Percentiles rank a stretch among this genome's conserved stretches.
Conservation (phyloP, 2,888 invertebrate species). For the Drosophila setosimentum region DNA sequence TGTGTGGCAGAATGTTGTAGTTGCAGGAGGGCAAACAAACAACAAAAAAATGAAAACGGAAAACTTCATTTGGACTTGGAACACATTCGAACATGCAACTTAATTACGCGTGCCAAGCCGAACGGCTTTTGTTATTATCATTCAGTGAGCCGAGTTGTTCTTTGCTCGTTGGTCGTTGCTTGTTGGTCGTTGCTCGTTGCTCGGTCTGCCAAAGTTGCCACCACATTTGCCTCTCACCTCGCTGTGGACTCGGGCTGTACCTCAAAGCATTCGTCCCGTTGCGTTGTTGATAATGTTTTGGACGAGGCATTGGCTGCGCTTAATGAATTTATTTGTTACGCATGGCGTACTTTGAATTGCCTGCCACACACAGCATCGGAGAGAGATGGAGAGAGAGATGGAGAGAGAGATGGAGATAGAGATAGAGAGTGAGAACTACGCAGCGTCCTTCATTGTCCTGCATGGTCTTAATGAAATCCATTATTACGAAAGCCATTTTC, state of each 20-base stretch:
- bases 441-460: constrained; percentile 69
- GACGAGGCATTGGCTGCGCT: constrained; percentile 78
- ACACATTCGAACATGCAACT: constrained; percentile 76
- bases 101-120: constrained; percentile 79
- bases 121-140: constrained; percentile 80
- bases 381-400: neutral
- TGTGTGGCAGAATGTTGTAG: neutral
- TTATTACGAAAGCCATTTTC: constrained; percentile 79
- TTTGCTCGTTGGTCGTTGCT: neutral
- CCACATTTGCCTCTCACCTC: constrained; percentile 7
- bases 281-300: constrained; percentile 75
- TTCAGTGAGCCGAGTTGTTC: constrained; percentile 64
- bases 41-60: neutral
- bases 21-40: neutral
- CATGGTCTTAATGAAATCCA: constrained; percentile 80
- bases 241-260: neutral
- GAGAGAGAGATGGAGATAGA: neutral
- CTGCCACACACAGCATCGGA: constrained; percentile 54
- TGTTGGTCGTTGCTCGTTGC: constrained; percentile 19
- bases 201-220: neutral
- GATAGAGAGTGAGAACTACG: constrained; percentile 1
- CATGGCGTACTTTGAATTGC: constrained; percentile 81
- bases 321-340: constrained; percentile 82
- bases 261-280: constrained; percentile 17
- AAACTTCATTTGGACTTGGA: constrained; percentile 37